Evolutionary conservation across 2,113 vertebrate species (phyloP).

Genomic region (Tragelaphus scriptus): DNA sequence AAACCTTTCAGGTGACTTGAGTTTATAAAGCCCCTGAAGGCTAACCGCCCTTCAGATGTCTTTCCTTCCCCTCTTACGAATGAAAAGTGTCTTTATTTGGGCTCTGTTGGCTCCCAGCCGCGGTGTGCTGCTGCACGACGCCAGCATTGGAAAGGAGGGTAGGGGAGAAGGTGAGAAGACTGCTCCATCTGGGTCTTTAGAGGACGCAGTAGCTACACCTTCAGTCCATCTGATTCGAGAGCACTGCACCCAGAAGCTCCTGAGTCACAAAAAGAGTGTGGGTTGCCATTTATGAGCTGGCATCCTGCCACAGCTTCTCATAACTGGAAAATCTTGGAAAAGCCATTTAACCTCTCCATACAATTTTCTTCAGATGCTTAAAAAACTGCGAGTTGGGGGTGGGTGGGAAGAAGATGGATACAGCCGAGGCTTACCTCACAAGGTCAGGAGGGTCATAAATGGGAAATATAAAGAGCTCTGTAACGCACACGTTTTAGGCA

Average conservation of each 20-base stretch:
- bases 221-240: not conserved
- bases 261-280: not conserved
- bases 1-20: not conserved
- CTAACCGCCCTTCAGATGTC: not conserved
- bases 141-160: not conserved
- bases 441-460: not conserved
- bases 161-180: fast-evolving
- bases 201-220: fast-evolving
- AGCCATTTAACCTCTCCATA: not conserved
- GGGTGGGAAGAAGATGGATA: not conserved
- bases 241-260: not conserved
- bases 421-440: not conserved
- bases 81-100: conserved; percentile 19
- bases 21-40: not conserved
- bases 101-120: not conserved
- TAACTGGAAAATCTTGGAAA: not conserved
- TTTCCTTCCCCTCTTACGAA: not conserved
- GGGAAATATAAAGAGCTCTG: not conserved
- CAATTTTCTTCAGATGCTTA: not conserved
- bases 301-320: not conserved
- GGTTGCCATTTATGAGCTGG: not conserved
- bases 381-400: not conserved
- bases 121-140: fast-evolving
- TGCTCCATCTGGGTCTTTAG: not conserved
- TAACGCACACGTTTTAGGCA: not conserved